Conservation (phyloP, 2,888 invertebrate species). For the Erannis defoliaria region DNA sequence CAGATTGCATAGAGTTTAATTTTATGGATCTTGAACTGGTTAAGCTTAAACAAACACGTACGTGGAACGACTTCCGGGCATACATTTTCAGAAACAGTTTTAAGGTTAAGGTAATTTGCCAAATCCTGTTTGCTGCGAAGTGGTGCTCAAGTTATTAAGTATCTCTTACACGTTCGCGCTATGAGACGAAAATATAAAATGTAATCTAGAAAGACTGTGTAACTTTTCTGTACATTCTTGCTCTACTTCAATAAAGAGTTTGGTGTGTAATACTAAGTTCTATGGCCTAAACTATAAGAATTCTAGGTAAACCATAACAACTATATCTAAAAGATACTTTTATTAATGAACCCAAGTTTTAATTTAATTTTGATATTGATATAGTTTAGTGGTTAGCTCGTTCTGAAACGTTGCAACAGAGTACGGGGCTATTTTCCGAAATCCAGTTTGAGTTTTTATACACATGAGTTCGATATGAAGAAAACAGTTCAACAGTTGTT, state of each 20-base stretch:
- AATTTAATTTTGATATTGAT: too few relatives aligned
- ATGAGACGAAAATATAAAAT: constrained; percentile 20
- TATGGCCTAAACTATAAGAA: too few relatives aligned
- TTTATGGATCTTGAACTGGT: constrained; percentile 67
- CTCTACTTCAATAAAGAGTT: constrained; percentile 8
- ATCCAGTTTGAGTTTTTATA: too few relatives aligned
- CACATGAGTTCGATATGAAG: too few relatives aligned
- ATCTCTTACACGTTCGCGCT: constrained; percentile 41
- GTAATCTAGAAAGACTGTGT: constrained; percentile 9
- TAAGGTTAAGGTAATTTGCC: constrained; percentile 70
- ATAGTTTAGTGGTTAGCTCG: too few relatives aligned
- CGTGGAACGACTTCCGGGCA: constrained; percentile 68
- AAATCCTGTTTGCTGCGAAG: constrained; percentile 66
- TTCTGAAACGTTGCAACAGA: too few relatives aligned
- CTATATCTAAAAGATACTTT: too few relatives aligned
- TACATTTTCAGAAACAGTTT: constrained; percentile 68
- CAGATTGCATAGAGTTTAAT: constrained; percentile 67
- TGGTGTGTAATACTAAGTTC: not conserved
- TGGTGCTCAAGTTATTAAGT: constrained; percentile 51
- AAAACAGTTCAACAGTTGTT: too few relatives aligned
- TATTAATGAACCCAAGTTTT: too few relatives aligned
- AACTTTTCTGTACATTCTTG: constrained; percentile 1
- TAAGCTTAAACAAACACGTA: constrained; percentile 76
- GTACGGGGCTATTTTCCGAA: too few relatives aligned
- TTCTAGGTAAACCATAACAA: too few relatives aligned